phyloP scores from a whole-genome alignment of 1,140 invertebrate genomes.

The Polyergus mexicanus region DNA sequence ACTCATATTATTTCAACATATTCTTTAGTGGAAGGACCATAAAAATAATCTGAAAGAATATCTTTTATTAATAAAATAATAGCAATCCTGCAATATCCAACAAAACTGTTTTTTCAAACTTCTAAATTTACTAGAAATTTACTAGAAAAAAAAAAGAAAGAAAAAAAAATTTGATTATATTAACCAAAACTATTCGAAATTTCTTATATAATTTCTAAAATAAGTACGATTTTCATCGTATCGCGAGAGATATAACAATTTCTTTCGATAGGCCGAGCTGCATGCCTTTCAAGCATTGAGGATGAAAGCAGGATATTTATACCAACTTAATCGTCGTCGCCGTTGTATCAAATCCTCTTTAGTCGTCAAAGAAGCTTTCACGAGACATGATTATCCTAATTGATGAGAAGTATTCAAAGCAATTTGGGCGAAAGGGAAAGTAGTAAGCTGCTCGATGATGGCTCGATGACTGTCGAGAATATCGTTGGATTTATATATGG shows the following conservation, averaged over 20 bases:
- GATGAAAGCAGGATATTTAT: slow-evolving; percentile 19
- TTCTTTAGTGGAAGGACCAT: neutral
- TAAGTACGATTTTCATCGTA: neutral
- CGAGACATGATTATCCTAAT: neutral
- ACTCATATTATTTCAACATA: neutral
- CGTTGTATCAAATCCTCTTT: neutral
- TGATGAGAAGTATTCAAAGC: neutral
- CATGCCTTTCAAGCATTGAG: neutral
- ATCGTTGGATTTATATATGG: too few relatives aligned
- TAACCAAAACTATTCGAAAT: neutral
- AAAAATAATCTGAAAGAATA: neutral
- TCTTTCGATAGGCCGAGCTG: neutral
- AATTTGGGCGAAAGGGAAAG: neutral
- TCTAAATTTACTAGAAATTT: too few relatives aligned
- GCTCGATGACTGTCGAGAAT: neutral
- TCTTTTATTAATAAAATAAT: too few relatives aligned
- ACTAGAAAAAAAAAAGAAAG: too few relatives aligned
- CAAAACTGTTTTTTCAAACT: too few relatives aligned
- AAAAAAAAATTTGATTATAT: too few relatives aligned
- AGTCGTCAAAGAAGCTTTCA: neutral
- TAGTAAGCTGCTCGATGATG: neutral
- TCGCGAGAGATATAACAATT: neutral
- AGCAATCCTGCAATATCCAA: too few relatives aligned
- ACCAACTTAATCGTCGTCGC: neutral
- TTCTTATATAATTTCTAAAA: slow-evolving; percentile 8